These are phyloP conservation scores for Hepsetus odoe DNA, from an alignment of 2,113 vertebrate species.

Conservation along the genomic window DNA sequence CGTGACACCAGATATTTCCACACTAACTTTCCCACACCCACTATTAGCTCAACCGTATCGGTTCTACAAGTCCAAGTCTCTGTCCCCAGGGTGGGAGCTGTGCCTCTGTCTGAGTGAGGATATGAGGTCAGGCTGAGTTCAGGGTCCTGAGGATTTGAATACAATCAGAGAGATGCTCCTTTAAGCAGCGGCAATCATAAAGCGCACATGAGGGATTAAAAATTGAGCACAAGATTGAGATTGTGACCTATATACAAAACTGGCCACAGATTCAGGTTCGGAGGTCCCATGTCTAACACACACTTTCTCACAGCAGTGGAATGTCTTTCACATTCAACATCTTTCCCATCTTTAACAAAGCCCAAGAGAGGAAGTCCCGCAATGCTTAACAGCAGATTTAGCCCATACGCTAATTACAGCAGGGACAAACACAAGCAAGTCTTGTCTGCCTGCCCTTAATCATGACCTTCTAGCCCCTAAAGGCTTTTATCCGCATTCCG, in stretches of 20 bases:
- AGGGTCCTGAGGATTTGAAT: neutral
- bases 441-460: neutral
- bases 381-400: neutral
- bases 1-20: neutral
- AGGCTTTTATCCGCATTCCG: neutral
- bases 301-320: neutral
- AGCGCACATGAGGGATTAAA: conserved; percentile 20
- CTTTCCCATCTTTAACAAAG: neutral
- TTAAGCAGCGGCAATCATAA: conserved; percentile 11
- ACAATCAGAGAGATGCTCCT: conserved; percentile 19
- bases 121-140: neutral
- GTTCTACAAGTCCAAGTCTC: neutral
- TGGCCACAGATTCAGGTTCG: neutral
- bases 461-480: neutral
- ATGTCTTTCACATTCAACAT: neutral
- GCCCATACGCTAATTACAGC: neutral
- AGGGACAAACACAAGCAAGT: neutral
- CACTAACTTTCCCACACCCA: neutral
- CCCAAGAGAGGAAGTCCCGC: neutral
- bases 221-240: conserved; percentile 23
- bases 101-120: neutral
- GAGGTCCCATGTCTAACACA: neutral
- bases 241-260: conserved; percentile 28
- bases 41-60: neutral
- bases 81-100: neutral